Percentiles rank a stretch among this genome's conserved stretches.
phyloP scores from a whole-genome alignment of 1,140 invertebrate genomes.

The Bombus sibiricus region DNA sequence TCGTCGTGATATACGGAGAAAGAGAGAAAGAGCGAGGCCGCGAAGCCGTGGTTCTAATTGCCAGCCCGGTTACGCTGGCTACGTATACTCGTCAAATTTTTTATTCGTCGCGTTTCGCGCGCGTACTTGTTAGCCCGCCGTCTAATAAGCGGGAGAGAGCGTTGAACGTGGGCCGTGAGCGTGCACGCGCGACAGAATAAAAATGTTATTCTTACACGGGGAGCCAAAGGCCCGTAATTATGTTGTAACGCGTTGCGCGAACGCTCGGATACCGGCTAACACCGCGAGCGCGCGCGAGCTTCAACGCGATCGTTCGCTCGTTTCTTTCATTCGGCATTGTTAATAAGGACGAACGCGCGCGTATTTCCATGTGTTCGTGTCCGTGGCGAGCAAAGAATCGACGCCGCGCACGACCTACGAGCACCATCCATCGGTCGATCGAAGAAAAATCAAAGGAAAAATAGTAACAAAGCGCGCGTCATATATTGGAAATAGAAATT shows the following conservation, averaged over 20 bases:
- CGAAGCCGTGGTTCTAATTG: slow-evolving; percentile 50
- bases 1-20: slow-evolving; percentile 25
- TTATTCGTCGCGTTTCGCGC: slow-evolving; percentile 25
- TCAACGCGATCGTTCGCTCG: background rate
- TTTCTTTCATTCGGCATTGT: background rate
- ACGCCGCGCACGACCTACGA: background rate
- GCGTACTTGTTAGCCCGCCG: slow-evolving; percentile 44
- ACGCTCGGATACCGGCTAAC: background rate
- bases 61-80: slow-evolving; percentile 31
- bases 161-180: slow-evolving; percentile 30
- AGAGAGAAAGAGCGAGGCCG: background rate
- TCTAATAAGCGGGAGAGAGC: slow-evolving; percentile 34
- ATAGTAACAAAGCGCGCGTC: slow-evolving; percentile 12
- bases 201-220: slow-evolving; percentile 47
- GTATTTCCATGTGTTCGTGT: background rate
- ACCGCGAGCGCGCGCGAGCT: background rate
- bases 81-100: slow-evolving; percentile 44
- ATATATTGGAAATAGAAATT: slow-evolving; percentile 36
- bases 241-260: slow-evolving; percentile 46
- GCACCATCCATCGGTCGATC: background rate
- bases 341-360: slow-evolving; percentile 20
- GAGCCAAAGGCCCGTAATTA: slow-evolving; percentile 37
- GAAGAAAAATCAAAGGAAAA: background rate
- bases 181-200: slow-evolving; percentile 37
- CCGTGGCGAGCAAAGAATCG: background rate